Conservation (phyloP, 2,888 invertebrate genomes). For the Sinotaia quadrata region DNA sequence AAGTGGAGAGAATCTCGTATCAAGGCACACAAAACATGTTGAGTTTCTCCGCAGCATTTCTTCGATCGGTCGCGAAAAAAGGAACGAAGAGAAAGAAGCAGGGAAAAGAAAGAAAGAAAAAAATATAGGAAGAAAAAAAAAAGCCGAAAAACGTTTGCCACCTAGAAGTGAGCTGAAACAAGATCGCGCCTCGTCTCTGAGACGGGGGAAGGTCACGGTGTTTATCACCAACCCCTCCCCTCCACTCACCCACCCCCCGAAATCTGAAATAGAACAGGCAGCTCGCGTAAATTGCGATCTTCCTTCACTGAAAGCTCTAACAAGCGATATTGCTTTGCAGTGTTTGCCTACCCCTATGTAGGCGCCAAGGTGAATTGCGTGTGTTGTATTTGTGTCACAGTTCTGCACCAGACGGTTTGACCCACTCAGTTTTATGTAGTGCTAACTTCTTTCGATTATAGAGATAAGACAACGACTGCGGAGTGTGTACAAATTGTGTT, state of each 20-base stretch:
- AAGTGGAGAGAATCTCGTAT: neutral
- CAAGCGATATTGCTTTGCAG: constrained; percentile 7
- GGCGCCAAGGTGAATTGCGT: neutral
- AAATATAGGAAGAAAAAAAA: too few species aligned
- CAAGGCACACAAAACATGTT: neutral
- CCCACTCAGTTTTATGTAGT: too few species aligned
- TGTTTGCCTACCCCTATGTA: neutral
- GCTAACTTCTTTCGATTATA: too few species aligned
- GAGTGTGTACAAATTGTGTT: too few species aligned
- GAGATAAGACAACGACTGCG: too few species aligned
- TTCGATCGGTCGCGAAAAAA: too few species aligned
- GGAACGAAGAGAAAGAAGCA: too few species aligned
- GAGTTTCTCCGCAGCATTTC: neutral
- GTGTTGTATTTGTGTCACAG: too few species aligned
- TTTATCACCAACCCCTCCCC: constrained; percentile 21
- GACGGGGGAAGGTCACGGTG: constrained; percentile 13
- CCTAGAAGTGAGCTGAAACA: constrained; percentile 3
- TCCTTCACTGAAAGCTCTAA: constrained; percentile 8
- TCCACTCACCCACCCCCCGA: neutral
- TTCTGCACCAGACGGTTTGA: too few species aligned
- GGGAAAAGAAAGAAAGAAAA: neutral
- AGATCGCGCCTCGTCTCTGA: constrained; percentile 7
- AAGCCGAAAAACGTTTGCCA: neutral
- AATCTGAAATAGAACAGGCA: constrained; percentile 11
- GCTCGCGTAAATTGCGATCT: constrained; percentile 9